Evolutionary conservation across 2,797 vertebrate species (phyloP), one percentile per base, ranked within the genome.

Genomic region (Aplochiton taeniatus): DNA sequence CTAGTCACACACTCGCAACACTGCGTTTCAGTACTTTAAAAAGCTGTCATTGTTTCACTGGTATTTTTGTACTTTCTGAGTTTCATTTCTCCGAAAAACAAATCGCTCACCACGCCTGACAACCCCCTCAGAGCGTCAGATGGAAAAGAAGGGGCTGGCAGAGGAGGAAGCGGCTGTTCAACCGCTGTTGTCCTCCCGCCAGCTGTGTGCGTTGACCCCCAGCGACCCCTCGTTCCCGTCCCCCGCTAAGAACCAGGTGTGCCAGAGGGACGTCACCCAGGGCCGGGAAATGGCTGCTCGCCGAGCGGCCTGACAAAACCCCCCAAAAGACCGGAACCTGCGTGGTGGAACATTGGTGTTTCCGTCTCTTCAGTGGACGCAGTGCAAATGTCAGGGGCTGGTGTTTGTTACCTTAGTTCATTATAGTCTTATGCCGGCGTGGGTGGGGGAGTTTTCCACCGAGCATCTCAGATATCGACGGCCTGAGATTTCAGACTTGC

Each of bases 381-480:
- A 74, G 72, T 79, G 80, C 78, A 87, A 86, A 87, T 87, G 85
- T 87, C 83, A 88, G 73, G 14, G 63, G 65, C 77, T 70, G 70
- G 63, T 73, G 81, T 85, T 85, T 82, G 74, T 75, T 83, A 76
- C 73, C 66, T 60, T 71, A 80, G 71, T 65, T 69, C 72, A 52
- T 59, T 52, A 12, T 71, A 77, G 77, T 80, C 75, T 83, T 78
- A 74, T 68, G 58, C 67, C 48, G 79, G 48, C 72, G 78, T 74
- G 56, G 73, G 82, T 41, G 58, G 66, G 72, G 74, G 73, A 67
- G 73, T 41, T 43, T 61, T 68, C 67, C 0, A 55, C 61, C 9
- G 10, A 58, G 60, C 55, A 53, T 0, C 11, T 70, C 71, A 75
- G 73, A 66, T 83, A 82, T 85, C 75, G 77, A 84, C 79, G 57